These are phyloP conservation scores for Lophius piscatorius DNA, from an alignment of 2,113 vertebrate genomes.

Conservation along the genomic window DNA sequence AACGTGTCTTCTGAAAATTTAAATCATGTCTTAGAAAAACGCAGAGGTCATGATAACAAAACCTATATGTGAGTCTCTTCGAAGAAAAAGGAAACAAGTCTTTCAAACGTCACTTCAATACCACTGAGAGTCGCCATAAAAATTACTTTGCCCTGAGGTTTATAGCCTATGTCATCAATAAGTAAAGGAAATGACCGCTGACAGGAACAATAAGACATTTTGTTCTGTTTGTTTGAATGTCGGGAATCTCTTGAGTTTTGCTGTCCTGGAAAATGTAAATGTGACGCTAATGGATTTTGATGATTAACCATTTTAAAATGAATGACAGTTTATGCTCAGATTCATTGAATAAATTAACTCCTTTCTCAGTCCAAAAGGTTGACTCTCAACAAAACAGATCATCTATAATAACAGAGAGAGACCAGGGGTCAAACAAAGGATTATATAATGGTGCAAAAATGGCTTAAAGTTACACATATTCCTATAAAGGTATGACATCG, in stretches of 20 bases:
- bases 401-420: neutral
- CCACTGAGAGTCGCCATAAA: slow-evolving; percentile 19
- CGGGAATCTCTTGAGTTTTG: slow-evolving; percentile 3
- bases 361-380: neutral
- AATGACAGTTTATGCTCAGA: neutral
- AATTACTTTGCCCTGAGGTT: slow-evolving; percentile 19
- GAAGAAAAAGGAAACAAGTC: slow-evolving; percentile 40
- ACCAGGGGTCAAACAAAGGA: neutral
- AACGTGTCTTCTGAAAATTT: slow-evolving; percentile 14
- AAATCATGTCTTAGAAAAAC: slow-evolving; percentile 29
- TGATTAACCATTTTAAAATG: neutral
- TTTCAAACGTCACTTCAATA: slow-evolving; percentile 19
- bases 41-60: slow-evolving; percentile 31
- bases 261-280: slow-evolving; percentile 19
- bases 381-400: neutral
- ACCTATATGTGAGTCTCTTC: slow-evolving; percentile 7
- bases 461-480: neutral
- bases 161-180: slow-evolving; percentile 6
- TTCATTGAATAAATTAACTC: neutral
- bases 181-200: slow-evolving; percentile 30
- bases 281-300: neutral
- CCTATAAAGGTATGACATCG: too few species aligned
- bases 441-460: neutral
- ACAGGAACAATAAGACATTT: slow-evolving; percentile 8
- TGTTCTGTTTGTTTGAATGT: slow-evolving; percentile 17